Evolutionary conservation across 2,888 invertebrate species (phyloP), one percentile per base, ranked within the genome.

Genomic region (Drosophila anceps): DNA sequence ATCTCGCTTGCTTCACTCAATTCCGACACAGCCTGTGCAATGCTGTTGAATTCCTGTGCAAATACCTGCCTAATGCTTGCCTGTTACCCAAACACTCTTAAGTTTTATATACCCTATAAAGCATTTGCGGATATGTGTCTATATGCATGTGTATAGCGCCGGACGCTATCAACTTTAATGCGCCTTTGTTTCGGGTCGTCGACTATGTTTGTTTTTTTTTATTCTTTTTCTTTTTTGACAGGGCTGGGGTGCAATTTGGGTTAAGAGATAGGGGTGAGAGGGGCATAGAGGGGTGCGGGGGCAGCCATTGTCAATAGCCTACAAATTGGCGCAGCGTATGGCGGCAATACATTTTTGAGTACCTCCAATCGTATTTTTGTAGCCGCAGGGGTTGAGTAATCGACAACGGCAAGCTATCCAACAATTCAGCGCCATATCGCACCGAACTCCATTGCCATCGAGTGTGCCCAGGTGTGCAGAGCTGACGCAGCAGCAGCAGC

Each of bases 111-210:
- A 66, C 77, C 57, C 72, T 10, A 13, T n/a, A 31, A 1, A 0
- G 7, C 12, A 29, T 20, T 2, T 39, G 12, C 31, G 59, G 20
- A 54, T 54, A 65, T 51, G 15, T 53, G 10, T 10, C 48, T 13
- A 15, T 15, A 35, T 53, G 24, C 24, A 39, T 24, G 20, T 43
- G 20, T 12, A 55, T 54, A 41, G 41, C 69, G 63, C 79, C 70
- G 75, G 76, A 79, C 82, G 83, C 90, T 74, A 90, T 88, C 86
- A 86, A 88, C 41, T 78, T 90, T 88, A 79, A 83, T 85, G 79
- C 73, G 81, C 71, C 79, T 88, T 86, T 86, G 86, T 86, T 83
- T 67, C 24, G 67, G 39, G 41, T 71, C 73, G 54, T 24, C 69
- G 73, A 29, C 48, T 44, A 58, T 70, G 27, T 50, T 33, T 57